phyloP scores from a whole-genome alignment of 2,797 vertebrate genomes.

The Natrix natrix region DNA sequence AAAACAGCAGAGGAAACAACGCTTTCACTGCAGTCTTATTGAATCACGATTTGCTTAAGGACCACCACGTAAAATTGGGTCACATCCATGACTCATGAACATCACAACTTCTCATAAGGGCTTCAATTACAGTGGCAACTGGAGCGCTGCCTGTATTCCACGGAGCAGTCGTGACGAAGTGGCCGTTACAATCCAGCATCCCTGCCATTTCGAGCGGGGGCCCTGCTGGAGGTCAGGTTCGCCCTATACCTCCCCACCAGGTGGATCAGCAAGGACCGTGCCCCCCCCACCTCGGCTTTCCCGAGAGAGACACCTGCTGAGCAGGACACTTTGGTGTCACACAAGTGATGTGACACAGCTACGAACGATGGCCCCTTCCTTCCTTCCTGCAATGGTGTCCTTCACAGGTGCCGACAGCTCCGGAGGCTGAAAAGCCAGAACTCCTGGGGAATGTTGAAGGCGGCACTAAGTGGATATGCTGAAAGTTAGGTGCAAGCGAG shows the following conservation, averaged over 20 bases:
- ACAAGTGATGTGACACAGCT: background rate
- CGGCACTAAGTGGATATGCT: rapidly evolving
- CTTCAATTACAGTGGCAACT: too few relatives aligned
- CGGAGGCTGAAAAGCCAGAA: background rate
- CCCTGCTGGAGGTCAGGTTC: background rate
- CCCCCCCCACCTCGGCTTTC: background rate
- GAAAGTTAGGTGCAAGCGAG: background rate
- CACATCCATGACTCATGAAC: background rate
- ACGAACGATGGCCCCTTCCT: background rate
- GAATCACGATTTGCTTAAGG: background rate
- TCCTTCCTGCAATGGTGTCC: background rate
- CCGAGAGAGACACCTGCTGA: background rate
- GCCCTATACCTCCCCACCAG: background rate
- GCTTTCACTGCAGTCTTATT: background rate
- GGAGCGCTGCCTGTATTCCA: too few relatives aligned
- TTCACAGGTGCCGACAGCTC: background rate
- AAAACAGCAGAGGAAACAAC: background rate
- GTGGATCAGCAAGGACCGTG: background rate
- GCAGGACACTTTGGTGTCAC: background rate
- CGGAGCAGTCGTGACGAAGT: background rate
- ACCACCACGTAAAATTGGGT: background rate
- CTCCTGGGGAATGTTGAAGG: background rate
- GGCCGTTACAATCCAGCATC: background rate
- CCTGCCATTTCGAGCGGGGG: background rate
- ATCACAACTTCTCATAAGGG: too few relatives aligned